phyloP scores from a whole-genome alignment of 2,888 invertebrate species.

The Euclidia mi region DNA sequence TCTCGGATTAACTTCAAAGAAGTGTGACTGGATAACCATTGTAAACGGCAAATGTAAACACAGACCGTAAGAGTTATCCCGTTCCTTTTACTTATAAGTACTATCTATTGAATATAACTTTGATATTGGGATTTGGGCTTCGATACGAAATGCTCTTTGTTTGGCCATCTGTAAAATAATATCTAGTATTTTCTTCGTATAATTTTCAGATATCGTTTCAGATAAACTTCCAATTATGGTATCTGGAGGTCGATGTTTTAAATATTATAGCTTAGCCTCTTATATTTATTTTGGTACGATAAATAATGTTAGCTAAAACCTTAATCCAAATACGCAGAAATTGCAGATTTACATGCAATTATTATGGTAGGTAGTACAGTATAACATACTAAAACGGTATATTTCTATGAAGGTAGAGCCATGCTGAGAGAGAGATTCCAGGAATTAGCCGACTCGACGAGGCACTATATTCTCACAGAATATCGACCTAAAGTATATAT shows the following conservation, averaged over 20 bases:
- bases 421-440: too few relatives aligned
- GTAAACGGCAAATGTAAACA: conserved; percentile 48
- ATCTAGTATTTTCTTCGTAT: not conserved
- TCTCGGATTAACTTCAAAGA: conserved; percentile 48
- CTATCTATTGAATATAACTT: not conserved
- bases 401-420: too few relatives aligned
- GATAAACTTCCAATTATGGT: conserved; percentile 5
- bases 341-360: too few relatives aligned
- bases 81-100: not conserved
- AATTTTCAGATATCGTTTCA: too few relatives aligned
- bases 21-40: conserved; percentile 44
- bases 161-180: not conserved
- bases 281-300: conserved; percentile 3
- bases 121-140: not conserved
- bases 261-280: not conserved
- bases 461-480: too few relatives aligned
- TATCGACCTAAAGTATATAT: too few relatives aligned
- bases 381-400: too few relatives aligned
- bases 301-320: too few relatives aligned
- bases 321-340: too few relatives aligned
- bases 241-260: conserved; percentile 7
- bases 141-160: too few relatives aligned
- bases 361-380: too few relatives aligned
- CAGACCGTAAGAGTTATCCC: conserved; percentile 14
- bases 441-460: too few relatives aligned